Evolutionary conservation across 2,888 invertebrate genomes (phyloP), one percentile per base, ranked within the genome.

Genomic region (Apeira syringaria): DNA sequence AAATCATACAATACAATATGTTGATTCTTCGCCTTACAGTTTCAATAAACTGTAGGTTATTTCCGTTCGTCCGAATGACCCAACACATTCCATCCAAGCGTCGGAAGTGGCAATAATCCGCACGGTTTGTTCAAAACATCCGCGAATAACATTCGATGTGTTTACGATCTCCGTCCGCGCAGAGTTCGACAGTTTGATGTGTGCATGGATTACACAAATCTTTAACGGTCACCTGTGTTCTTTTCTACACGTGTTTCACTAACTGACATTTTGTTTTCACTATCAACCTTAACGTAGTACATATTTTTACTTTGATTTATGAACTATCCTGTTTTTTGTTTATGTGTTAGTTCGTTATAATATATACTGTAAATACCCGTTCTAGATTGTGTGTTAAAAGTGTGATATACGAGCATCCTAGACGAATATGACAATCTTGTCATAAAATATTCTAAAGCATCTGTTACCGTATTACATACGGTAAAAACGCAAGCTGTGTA

Each of bases 61-160:
- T 26, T 35, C 26, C 6, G 27, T 50, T 50, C 55, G 52, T 42
- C 41, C 50, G 44, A 47, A 43, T 46, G 28, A 43, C 42, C 36
- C 41, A 27, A 47, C 47, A 46, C 34, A 29, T 35, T 11, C 36
- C 41, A 25, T 44, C 33, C n/a, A 18, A 8, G 24, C 22, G 27
- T 10, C 17, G 27, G 28, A 15, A 29, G 26, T 40, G 18, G 37
- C 11, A 45, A 56, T 67, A 65, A 68, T 59, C 45, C 50, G 64
- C 65, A 67, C 64, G 61, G 32, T 42, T 53, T 59, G 37, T 53
- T 33, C 15, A 40, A 55, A 47, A 50, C 54, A 52, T 60, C 55
- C 49, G 50, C 35, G 40, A 43, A 39, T 49, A 51, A 47, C 48
- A 44, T 3, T 28, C 27, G 12, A 5, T 8, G 25, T 8, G 25